Conservation (phyloP, 2,797 vertebrate genomes). For the Gallinago stenura region DNA sequence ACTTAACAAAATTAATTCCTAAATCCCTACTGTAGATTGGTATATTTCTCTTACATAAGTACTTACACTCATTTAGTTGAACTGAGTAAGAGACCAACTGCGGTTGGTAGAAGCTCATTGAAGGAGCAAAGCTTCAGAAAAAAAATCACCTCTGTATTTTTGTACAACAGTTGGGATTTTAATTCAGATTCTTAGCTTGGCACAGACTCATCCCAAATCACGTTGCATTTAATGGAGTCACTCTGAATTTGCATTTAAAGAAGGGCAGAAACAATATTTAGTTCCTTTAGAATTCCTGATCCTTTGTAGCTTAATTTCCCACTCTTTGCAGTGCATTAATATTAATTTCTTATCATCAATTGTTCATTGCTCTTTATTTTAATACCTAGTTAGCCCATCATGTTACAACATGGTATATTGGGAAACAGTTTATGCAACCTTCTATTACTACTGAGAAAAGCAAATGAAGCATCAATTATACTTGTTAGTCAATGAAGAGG, state of each 20-base stretch:
- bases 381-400: background rate
- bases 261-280: background rate
- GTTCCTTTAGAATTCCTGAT: background rate
- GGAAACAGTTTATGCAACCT: conserved; percentile 8
- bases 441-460: background rate
- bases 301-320: background rate
- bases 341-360: background rate
- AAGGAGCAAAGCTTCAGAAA: background rate
- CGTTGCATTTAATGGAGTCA: background rate
- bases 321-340: background rate
- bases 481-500: background rate
- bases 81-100: background rate
- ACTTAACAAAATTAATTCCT: background rate
- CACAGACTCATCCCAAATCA: background rate
- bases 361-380: conserved; percentile 18
- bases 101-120: background rate
- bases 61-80: background rate
- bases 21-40: background rate
- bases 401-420: background rate
- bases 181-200: background rate
- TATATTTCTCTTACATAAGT: background rate
- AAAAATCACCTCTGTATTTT: background rate
- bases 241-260: background rate
- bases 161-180: background rate
- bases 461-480: background rate